Percentiles rank a stretch among this genome's conserved stretches.
phyloP scores from a whole-genome alignment of 2,113 vertebrate genomes.

The Pedetes capensis region DNA sequence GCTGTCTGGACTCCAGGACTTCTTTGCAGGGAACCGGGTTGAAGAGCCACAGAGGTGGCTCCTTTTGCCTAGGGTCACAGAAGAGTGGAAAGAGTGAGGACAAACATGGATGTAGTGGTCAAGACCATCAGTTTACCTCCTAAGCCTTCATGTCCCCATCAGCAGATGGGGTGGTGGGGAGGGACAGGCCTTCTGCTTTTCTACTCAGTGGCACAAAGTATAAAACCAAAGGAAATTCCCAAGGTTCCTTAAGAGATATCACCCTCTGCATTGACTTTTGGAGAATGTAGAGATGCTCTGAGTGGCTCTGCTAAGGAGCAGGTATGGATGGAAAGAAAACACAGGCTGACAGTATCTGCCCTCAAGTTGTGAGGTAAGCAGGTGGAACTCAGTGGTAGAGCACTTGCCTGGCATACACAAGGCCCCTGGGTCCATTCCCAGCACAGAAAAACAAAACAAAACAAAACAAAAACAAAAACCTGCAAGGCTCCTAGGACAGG shows the following conservation, averaged over 20 bases:
- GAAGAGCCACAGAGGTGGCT: neutral
- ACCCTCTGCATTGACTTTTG: neutral
- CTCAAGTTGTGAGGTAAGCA: neutral
- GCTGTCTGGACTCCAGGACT: neutral
- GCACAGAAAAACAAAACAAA: neutral
- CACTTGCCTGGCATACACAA: neutral
- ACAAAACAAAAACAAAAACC: neutral
- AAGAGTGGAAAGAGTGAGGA: rapidly evolving
- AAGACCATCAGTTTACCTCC: neutral
- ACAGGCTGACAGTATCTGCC: neutral
- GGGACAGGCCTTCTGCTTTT: neutral
- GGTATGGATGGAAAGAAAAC: too few species aligned
- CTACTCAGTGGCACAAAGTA: neutral
- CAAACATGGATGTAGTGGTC: neutral
- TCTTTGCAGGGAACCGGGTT: too few species aligned
- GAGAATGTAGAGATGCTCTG: neutral
- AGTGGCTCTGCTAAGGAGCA: too few species aligned
- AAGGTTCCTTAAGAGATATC: neutral
- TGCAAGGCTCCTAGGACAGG: neutral
- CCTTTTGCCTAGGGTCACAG: neutral
- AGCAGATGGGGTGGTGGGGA: neutral
- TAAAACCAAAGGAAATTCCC: neutral
- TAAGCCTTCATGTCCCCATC: neutral
- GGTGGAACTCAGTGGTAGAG: neutral
- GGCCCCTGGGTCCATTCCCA: neutral